Base-by-base conservation (phyloP, 1,140 invertebrate genomes). In the Pseudomyrmex flavicornis region DNA sequence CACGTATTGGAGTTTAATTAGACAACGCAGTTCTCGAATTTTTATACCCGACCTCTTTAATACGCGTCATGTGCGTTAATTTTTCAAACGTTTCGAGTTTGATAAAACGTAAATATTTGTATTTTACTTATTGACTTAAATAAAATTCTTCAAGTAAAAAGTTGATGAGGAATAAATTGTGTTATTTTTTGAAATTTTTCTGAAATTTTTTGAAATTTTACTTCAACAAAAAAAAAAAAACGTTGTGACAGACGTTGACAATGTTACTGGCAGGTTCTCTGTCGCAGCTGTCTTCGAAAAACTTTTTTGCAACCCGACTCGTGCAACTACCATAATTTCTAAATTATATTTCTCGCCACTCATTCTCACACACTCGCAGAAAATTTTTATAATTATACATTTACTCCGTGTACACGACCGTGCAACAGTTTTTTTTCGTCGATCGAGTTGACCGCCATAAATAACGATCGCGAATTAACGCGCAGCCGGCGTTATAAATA, bases 311-410 rank as follows among this genome's bases (percentile, higher is more conserved):
- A 20, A 79, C 22, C 20, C 44, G 20, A 35, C 54, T 79, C 44
- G 44, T 61, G 35, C 54, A 80, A 76, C 70, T 70, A 80, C 70
- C 65, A 48, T 69, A 52, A 70, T 50, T 59, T 72, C 66, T 61
- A 70, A 70, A 79, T 80, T 80, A 80, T 50, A 80, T 80, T 80
- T 59, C 66, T 80, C 66, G 54, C 66, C 66, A 35, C 58, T 80
- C 66, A 80, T 35, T 35, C 56, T 72, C 20, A 17, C 22, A 26
- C 54, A 13, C 20, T 35, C 5, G 15, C n/a, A 4, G 54, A n/a
- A 70, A 58, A 44, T 48, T 50, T 50, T 15, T 44, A 35, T 80
- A 80, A 80, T 80, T 50, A 72, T 15, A 72, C 13, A 54, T 70
- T 35, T 80, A 15, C 22, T 7, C 3, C 35, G n/a, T 10, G 13